Base-by-base conservation (phyloP, 2,113 vertebrate genomes). In the Henicopernis longicauda region DNA sequence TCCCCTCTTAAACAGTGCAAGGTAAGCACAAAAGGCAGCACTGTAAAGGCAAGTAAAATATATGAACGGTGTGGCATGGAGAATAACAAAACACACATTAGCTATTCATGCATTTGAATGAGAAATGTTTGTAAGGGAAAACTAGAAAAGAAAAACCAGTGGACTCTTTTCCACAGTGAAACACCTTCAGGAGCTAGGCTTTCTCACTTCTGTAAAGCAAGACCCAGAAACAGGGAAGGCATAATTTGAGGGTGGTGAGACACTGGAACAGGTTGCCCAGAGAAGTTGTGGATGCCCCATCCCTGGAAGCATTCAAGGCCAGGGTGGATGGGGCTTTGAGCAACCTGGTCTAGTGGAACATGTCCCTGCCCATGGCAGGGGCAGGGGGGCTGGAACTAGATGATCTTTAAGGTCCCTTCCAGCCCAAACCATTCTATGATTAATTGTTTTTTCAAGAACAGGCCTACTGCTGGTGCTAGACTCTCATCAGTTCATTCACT, bases 401-500 rank as follows among this genome's bases (percentile, higher is more conserved):
- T 54, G 27, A 29, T 54, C 27, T 54, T 54, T 17, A 54, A 54
- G 52, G 27, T 54, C 27, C 16, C 27, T 54, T 54, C 27, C 16
- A 29, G 29, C 27, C 52, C 27, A 54, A 54, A 54, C 52, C 52
- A 54, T 31, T 18, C 27, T 31, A 54, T 17, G 6, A 66, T 49
- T 36, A 49, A 27, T 5, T 16, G 40, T 0, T 22, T 73, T 84
- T 58, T 54, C 34, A 89, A 66, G 42, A 13, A 78, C 23, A 50
- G 1, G 11, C 4, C 29, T n/a, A 10, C 6, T 40, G 31, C 74
- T 54, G 21, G 13, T 63, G 11, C 26, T 54, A 34, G 38, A 27
- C 13, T 42, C 16, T n/a, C 20, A 17, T 9, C 0, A 0, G 21
- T 50, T 50, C 63, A 47, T 10, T 36, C 42, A 25, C 36, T 52